These are phyloP conservation scores for Papilio xuthus DNA, from an alignment of 1,140 invertebrate genomes.

Conservation along the genomic window DNA sequence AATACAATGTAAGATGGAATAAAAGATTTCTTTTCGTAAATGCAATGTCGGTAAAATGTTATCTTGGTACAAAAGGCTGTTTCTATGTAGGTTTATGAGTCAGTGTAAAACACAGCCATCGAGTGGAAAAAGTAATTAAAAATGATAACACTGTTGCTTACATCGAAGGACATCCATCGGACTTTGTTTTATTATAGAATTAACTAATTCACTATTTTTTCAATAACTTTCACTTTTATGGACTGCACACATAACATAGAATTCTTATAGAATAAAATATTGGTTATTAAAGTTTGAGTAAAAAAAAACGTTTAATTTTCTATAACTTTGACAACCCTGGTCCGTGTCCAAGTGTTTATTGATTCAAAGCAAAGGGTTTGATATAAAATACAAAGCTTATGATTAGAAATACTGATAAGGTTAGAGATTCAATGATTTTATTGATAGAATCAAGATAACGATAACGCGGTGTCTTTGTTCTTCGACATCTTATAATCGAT, in stretches of 20 bases:
- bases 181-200: not conserved
- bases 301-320: not conserved
- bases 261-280: too few relatives aligned
- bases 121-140: constrained; percentile 6
- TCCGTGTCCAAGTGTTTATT: not conserved
- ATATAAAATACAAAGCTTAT: constrained; percentile 22
- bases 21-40: not conserved
- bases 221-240: constrained; percentile 7
- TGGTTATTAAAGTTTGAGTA: not conserved
- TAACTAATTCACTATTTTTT: not conserved
- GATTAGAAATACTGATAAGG: not conserved
- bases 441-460: constrained; percentile 19
- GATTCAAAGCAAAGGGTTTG: constrained; percentile 17
- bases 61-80: constrained; percentile 21
- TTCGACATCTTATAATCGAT: constrained; percentile 25
- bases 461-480: constrained; percentile 9
- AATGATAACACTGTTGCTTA: constrained; percentile 16
- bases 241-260: not conserved
- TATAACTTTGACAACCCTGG: not conserved
- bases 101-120: not conserved
- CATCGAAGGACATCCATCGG: not conserved
- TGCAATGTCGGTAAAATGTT: not conserved
- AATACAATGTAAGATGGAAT: not conserved
- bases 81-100: constrained; percentile 18
- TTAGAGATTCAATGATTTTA: not conserved